Evolutionary conservation across 2,797 vertebrate species (phyloP), one percentile per base, ranked within the genome.

Genomic region (Ceyx erithaca): DNA sequence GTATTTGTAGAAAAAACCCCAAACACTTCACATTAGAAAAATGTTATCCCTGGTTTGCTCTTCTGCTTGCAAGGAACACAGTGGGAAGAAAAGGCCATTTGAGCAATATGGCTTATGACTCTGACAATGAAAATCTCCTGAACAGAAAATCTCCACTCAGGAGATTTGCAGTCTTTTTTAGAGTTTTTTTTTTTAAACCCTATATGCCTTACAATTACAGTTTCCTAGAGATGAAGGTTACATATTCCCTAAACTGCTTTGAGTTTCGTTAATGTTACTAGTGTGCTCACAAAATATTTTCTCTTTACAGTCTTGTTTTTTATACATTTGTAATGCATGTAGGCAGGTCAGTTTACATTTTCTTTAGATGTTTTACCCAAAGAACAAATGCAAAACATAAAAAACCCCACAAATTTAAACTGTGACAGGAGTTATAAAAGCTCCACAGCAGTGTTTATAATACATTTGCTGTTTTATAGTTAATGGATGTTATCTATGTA

Each of bases 51-150:
- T 57, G 3, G 62, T 79, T 85, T 2, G 7, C 31, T 43, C 1
- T 3, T 77, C 2, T 80, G 3, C 31, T 85, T 80, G 9, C 7
- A 82, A 72, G 13, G 6, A 1, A 28, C 18, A 48, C 15, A 10
- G 1, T 15, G 13, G 8, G 1, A 2, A 3, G 21, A 59, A 62
- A 85, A 7, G 5, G 5, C 8, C 6, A 3, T 43, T 73, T 55
- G 43, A 40, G 16, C 23, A 4, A 31, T 58, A 31, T 14, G 19
- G 14, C 6, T 57, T 81, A 12, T 48, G 14, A 31, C 10, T 80
- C 3, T 1, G 41, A 45, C 2, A 75, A 18, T 40, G n/a, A 37
- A 37, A 37, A 18, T 1, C 3, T 85, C 14, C 51, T 33, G 16
- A 85, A 55, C 12, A 80, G 62, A 85, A 86, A 71, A 33, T 43